Base-by-base conservation (phyloP, 2,113 vertebrate genomes). In the Rafetus swinhoei region DNA sequence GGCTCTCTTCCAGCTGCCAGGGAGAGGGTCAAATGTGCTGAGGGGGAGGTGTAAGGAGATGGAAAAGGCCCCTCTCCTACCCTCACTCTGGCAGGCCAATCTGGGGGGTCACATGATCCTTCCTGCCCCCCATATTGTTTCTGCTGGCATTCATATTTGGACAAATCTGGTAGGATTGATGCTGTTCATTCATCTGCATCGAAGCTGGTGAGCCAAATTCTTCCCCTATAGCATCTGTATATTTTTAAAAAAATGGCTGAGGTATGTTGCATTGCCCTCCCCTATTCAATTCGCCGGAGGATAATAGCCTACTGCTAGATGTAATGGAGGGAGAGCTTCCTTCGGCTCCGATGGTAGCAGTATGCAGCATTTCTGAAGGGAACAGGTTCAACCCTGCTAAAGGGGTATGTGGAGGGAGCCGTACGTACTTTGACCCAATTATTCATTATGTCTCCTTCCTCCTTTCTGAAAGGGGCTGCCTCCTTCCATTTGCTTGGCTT, bases 301-400 rank as follows among this genome's bases (percentile, higher is more conserved):
- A 16, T 24, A 88, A 32, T 25, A 59, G 19, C 55, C 18, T 18
- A 32, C 18, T 14, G 65, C 39, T 53, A n/a, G 19, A 76, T 24
- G 22, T 0, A 1, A 1, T 19, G 35, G 32, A 54, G 0, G 0
- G 72, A 21, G 52, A 77, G 12, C 3, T 6, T 52, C 24, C 27
- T 0, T 59, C 39, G 50, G 54, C 19, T n/a, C 56, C 69, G 39
- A 22, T 1, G 79, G 6, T 52, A 7, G 4, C 2, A 2, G 1
- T 12, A 24, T 12, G 0, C 13, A 1, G 2, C 55, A 50, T 74
- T 39, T 39, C n/a, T 74, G 10, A 74, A 74, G 39, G 25, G 39
- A 1, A 6, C 79, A 7, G 69, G 50, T 39, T 76, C 4, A 9
- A 39, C 69, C 22, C 4, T 74, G 0, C 1, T 57, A 7, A 3